phyloP scores from a whole-genome alignment of 2,113 vertebrate genomes.

The Spea multiplicata region DNA sequence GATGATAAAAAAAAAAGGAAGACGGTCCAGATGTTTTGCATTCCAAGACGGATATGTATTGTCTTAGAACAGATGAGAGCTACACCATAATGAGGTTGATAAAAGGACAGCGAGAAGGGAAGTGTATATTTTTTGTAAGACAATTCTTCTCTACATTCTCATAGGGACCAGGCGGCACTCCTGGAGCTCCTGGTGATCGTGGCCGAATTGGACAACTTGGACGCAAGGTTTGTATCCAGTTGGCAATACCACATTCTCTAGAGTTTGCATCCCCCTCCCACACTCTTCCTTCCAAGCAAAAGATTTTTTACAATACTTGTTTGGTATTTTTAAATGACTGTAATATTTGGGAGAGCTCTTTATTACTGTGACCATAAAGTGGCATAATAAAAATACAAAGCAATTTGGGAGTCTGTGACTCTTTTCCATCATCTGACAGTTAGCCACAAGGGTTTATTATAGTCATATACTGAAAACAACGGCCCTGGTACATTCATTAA shows the following conservation, averaged over 20 bases:
- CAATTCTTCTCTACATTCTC: neutral
- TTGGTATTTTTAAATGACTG: too few relatives aligned
- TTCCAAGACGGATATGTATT: neutral
- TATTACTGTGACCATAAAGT: too few relatives aligned
- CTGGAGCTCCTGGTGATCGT: constrained; percentile 73
- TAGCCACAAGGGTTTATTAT: too few relatives aligned
- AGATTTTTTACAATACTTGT: too few relatives aligned
- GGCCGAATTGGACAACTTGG: constrained; percentile 81
- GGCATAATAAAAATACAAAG: too few relatives aligned
- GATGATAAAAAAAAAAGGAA: neutral
- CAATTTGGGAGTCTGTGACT: too few relatives aligned
- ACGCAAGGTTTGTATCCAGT: constrained; percentile 74
- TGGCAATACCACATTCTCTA: too few relatives aligned
- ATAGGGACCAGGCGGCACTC: constrained; percentile 76
- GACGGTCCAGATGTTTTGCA: neutral
- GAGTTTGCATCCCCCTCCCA: neutral
- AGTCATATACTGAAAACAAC: too few relatives aligned
- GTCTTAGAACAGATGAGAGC: neutral
- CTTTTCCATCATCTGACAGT: too few relatives aligned
- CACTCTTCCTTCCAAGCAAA: neutral
- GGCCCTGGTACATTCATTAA: too few relatives aligned
- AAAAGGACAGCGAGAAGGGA: neutral
- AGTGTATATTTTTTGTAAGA: neutral
- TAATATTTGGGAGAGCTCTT: too few relatives aligned
- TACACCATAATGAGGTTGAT: neutral